Percentiles rank a stretch among this genome's conserved stretches.
phyloP scores from a whole-genome alignment of 2,888 invertebrate genomes.

The Metellina segmentata region DNA sequence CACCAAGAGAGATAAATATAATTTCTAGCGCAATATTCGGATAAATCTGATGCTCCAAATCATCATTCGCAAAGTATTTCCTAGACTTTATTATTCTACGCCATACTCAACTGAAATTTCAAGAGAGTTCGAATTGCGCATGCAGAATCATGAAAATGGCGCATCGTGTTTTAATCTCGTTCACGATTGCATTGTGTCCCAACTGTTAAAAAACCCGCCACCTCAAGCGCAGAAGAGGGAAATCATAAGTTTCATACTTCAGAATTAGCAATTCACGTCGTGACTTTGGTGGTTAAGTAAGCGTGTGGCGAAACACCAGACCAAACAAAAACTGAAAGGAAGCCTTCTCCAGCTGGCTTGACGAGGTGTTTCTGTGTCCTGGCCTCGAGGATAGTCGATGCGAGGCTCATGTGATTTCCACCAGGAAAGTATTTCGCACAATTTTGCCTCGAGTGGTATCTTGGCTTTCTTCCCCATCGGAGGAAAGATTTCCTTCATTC shows the following conservation, averaged over 20 bases:
- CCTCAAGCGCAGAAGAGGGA: background rate
- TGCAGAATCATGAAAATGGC: background rate
- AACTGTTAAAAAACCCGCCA: background rate
- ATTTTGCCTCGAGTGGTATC: constrained; percentile 1
- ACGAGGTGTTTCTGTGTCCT: background rate
- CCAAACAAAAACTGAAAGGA: background rate
- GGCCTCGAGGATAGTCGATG: background rate
- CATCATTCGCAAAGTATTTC: too few relatives aligned
- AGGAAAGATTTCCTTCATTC: constrained; percentile 11
- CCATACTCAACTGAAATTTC: too few relatives aligned
- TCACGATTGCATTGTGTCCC: background rate
- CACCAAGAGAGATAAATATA: too few relatives aligned
- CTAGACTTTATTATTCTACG: too few relatives aligned
- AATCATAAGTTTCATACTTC: background rate
- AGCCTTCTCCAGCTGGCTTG: background rate
- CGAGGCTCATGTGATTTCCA: background rate
- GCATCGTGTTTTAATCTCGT: background rate
- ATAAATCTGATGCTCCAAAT: too few relatives aligned
- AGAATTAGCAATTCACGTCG: background rate
- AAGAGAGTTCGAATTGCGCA: too few relatives aligned
- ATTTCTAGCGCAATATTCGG: too few relatives aligned
- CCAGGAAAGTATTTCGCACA: constrained; percentile 19
- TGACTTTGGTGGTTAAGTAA: background rate
- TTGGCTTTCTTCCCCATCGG: background rate
- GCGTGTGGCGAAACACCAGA: background rate